Evolutionary conservation across 2,888 invertebrate species (phyloP).

Genomic region (Yponomeuta malinellus): DNA sequence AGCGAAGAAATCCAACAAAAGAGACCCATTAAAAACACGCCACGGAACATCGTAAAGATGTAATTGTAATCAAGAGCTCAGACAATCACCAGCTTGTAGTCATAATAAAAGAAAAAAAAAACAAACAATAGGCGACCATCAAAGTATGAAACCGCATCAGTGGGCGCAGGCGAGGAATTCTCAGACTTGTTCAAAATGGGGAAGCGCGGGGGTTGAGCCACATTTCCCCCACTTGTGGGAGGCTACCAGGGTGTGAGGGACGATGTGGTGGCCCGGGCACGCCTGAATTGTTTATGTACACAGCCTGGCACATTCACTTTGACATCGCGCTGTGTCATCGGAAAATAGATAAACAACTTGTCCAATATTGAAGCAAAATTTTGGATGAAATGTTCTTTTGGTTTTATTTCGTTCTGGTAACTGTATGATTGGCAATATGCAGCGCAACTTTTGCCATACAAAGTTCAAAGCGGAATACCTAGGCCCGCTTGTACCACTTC

Average conservation of each 20-base stretch:
- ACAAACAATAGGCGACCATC: constrained; percentile 41
- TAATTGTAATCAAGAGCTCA: constrained; percentile 5
- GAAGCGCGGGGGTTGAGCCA: constrained; percentile 32
- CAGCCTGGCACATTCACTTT: constrained; percentile 49
- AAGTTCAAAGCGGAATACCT: background rate
- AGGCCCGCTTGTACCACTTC: too few relatives aligned
- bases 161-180: constrained; percentile 19
- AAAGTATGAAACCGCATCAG: constrained; percentile 30
- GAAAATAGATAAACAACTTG: constrained; percentile 57
- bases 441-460: background rate
- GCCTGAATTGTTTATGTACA: constrained; percentile 61
- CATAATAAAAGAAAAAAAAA: constrained; percentile 46
- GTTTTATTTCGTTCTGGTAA: background rate
- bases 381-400: background rate
- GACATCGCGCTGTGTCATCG: constrained; percentile 60
- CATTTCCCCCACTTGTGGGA: constrained; percentile 21
- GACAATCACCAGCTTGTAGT: constrained; percentile 37
- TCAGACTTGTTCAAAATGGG: constrained; percentile 56
- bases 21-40: constrained; percentile 1
- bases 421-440: background rate
- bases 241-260: constrained; percentile 13
- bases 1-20: constrained; percentile 2
- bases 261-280: constrained; percentile 28
- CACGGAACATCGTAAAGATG: background rate
- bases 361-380: background rate